Conservation (phyloP, 2,888 invertebrate genomes). For the Drosophila aldrichi region DNA sequence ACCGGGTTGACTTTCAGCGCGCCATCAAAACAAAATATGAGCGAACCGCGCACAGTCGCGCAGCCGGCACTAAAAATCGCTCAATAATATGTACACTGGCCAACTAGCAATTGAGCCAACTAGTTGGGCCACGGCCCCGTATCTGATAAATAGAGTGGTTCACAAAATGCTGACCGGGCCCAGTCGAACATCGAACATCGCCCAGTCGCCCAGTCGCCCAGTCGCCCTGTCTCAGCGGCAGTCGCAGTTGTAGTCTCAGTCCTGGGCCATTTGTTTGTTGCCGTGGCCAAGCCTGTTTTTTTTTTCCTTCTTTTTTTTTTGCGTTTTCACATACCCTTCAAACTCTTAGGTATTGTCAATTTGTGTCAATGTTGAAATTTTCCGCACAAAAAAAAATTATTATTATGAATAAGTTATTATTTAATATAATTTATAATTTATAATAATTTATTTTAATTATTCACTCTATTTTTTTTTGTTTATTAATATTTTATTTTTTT, state of each 20-base stretch:
- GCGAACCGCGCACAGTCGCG: constrained; percentile 53
- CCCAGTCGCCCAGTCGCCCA: constrained; percentile 19
- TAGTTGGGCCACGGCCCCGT: constrained; percentile 71
- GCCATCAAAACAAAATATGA: constrained; percentile 82
- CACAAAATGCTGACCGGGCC: constrained; percentile 78
- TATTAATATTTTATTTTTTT: too few relatives aligned
- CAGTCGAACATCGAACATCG: constrained; percentile 24
- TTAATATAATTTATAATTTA: too few relatives aligned
- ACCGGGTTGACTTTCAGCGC: constrained; percentile 74
- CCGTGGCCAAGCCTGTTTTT: constrained; percentile 78
- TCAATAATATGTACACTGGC: constrained; percentile 81
- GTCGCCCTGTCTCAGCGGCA: constrained; percentile 29
- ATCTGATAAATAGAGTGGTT: constrained; percentile 83
- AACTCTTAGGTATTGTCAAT: constrained; percentile 22
- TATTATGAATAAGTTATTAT: too few relatives aligned
- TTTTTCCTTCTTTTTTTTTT: constrained; percentile 55
- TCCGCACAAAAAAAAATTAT: neutral
- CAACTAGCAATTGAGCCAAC: constrained; percentile 78
- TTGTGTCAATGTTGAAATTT: constrained; percentile 15
- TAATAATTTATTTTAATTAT: too few relatives aligned
- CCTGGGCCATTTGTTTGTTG: constrained; percentile 76
- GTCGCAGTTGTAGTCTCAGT: constrained; percentile 45
- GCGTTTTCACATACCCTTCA: constrained; percentile 34
- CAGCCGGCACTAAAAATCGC: constrained; percentile 77
- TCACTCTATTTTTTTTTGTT: too few relatives aligned